Evolutionary conservation across 2,797 vertebrate genomes (phyloP).

Genomic region (Mormyrus proboscirostris): DNA sequence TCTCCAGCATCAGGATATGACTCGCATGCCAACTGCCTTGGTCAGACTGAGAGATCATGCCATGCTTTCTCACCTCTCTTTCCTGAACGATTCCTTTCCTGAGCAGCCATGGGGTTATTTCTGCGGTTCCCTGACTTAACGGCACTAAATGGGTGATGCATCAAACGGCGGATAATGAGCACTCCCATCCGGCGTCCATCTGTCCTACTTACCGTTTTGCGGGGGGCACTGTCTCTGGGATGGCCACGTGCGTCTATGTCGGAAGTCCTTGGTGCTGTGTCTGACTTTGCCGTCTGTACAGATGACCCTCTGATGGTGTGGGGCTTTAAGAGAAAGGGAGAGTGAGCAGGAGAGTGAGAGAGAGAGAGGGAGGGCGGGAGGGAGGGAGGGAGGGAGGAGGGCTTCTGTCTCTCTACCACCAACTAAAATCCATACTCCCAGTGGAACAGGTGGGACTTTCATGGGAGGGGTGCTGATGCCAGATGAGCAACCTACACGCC

Average conservation of each 20-base stretch:
- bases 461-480: conserved; percentile 20
- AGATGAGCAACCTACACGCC: conserved; percentile 29
- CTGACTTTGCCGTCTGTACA: conserved; percentile 52
- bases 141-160: background rate
- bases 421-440: conserved; percentile 50
- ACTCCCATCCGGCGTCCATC: background rate
- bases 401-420: background rate
- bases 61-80: background rate
- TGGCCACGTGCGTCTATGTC: conserved; percentile 40
- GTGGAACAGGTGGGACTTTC: conserved; percentile 29
- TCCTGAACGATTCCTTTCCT: background rate
- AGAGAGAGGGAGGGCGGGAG: conserved; percentile 17
- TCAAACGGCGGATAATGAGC: background rate
- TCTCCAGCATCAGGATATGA: background rate
- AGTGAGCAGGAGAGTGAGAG: conserved; percentile 21
- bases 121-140: background rate
- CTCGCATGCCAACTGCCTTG: background rate
- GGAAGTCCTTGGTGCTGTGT: conserved; percentile 32
- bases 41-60: background rate
- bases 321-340: conserved; percentile 54
- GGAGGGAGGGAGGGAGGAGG: conserved; percentile 8
- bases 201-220: conserved; percentile 14
- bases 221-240: background rate
- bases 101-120: background rate
- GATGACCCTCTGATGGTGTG: conserved; percentile 51